These are phyloP conservation scores for Siniperca scherzeri DNA, from an alignment of 2,797 vertebrate genomes.

Conservation along the genomic window DNA sequence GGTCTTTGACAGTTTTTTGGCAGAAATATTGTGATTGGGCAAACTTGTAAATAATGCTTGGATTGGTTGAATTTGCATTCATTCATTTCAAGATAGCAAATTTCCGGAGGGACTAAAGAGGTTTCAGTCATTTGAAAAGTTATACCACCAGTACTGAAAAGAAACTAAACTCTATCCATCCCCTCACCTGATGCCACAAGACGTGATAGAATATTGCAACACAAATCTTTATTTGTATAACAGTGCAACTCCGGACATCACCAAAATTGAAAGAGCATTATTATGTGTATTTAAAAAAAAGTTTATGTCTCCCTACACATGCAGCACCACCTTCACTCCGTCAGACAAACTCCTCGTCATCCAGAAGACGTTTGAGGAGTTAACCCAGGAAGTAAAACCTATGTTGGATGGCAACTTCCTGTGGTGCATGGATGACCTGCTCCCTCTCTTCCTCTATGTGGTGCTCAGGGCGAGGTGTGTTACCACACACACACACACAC, in stretches of 20 bases:
- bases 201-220: neutral
- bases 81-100: neutral
- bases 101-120: neutral
- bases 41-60: neutral
- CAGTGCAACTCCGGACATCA: neutral
- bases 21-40: neutral
- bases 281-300: neutral
- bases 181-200: neutral
- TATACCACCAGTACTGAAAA: neutral
- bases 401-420: slow-evolving; percentile 90
- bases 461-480: slow-evolving; percentile 94
- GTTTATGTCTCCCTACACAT: neutral
- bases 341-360: slow-evolving; percentile 96
- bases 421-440: slow-evolving; percentile 98
- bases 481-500: slow-evolving; percentile 8
- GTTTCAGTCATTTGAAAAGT: neutral
- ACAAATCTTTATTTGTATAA: neutral
- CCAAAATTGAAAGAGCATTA: neutral
- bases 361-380: slow-evolving; percentile 95
- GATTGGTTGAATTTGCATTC: neutral
- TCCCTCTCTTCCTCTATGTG: slow-evolving; percentile 97
- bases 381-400: slow-evolving; percentile 93
- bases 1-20: neutral
- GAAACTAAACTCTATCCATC: neutral
- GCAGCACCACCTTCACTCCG: slow-evolving; percentile 95